Evolutionary conservation across 2,113 vertebrate species (phyloP).

Genomic region (Phasianus colchicus): DNA sequence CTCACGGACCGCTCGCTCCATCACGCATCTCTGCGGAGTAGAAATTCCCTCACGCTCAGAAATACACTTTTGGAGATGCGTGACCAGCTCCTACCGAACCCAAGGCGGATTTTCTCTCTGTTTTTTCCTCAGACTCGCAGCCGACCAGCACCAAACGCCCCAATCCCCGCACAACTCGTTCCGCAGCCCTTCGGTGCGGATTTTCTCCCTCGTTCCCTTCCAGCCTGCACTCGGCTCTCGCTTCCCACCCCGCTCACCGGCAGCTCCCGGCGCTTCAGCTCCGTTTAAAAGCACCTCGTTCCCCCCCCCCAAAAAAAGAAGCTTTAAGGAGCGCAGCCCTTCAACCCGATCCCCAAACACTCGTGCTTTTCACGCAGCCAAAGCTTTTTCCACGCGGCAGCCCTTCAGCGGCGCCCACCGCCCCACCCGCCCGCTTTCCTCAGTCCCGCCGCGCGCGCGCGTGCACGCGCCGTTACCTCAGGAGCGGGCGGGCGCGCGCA

Average conservation of each 20-base stretch:
- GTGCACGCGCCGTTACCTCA: not conserved
- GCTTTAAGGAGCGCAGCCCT: no score
- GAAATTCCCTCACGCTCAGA: not conserved
- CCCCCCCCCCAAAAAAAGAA: no score
- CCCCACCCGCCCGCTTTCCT: no score
- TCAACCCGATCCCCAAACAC: no score
- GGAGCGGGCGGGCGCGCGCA: not conserved
- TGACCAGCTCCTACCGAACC: accelerated
- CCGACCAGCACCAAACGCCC: accelerated
- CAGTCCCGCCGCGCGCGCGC: no score
- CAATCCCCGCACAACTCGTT: accelerated
- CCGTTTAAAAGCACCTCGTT: no score
- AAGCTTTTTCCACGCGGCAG: no score
- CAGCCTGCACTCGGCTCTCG: not conserved
- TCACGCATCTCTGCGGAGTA: accelerated
- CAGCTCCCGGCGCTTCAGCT: no score
- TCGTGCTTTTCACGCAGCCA: no score
- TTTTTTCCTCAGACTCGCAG: accelerated
- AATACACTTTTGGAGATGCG: accelerated
- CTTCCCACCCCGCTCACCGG: no score
- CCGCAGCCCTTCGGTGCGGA: no score
- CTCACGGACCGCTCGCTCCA: accelerated
- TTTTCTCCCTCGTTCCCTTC: not conserved
- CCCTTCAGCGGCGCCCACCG: no score
- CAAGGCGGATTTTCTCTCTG: accelerated